These are phyloP conservation scores for Gallirallus australis DNA, from an alignment of 2,797 vertebrate species.

Conservation along the genomic window DNA sequence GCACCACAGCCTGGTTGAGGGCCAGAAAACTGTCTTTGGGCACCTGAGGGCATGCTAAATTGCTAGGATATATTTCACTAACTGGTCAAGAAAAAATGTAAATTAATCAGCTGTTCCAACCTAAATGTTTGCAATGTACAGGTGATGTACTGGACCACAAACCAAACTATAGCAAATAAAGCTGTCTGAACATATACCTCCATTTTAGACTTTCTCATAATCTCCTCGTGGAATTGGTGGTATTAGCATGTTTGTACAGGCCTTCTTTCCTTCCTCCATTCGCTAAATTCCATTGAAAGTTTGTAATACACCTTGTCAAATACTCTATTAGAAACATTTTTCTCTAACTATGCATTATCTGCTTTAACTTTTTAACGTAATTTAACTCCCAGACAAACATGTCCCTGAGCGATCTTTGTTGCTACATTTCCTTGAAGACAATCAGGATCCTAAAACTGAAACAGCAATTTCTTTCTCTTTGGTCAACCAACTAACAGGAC, in stretches of 20 bases:
- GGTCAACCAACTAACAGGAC: neutral
- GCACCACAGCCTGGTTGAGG: neutral
- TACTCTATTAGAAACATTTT: neutral
- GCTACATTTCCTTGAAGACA: neutral
- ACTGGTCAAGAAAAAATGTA: neutral
- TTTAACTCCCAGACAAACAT: neutral
- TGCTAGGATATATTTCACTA: neutral
- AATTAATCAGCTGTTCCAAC: neutral
- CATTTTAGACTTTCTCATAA: neutral
- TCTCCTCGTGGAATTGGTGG: neutral
- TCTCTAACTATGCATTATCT: neutral
- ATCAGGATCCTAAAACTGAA: neutral
- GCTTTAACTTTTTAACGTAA: neutral
- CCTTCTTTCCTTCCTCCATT: neutral
- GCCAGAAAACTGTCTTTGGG: neutral
- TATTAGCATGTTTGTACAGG: neutral
- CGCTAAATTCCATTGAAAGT: neutral
- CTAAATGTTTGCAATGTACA: neutral
- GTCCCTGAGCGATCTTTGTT: neutral
- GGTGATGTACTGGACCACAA: neutral
- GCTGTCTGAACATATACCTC: neutral
- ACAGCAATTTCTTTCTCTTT: neutral
- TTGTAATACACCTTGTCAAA: neutral
- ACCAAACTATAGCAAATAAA: neutral
- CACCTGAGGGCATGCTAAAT: neutral